Evolutionary conservation across 2,113 vertebrate species (phyloP).

Genomic region (Salminus brasiliensis): DNA sequence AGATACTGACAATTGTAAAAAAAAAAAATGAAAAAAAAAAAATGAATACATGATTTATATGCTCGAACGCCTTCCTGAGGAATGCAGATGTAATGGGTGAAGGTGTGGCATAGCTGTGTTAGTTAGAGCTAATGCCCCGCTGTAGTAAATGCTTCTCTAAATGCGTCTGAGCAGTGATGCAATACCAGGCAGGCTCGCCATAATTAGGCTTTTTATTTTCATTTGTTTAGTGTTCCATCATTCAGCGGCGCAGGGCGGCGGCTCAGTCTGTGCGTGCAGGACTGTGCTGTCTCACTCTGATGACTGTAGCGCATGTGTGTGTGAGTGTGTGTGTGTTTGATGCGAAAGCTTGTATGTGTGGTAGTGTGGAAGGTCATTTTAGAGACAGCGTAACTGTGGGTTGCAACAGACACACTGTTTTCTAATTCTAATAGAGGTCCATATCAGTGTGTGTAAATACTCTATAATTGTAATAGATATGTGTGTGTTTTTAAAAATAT

Average conservation of each 20-base stretch:
- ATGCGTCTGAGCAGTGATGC: constrained; percentile 54
- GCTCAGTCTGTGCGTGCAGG: constrained; percentile 23
- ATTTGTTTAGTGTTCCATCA: constrained; percentile 62
- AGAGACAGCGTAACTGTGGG: neutral
- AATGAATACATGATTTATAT: neutral
- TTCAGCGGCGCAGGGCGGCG: constrained; percentile 29
- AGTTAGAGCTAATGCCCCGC: constrained; percentile 42
- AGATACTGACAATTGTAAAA: no score
- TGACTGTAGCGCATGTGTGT: constrained; percentile 23
- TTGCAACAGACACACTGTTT: no score
- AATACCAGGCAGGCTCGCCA: constrained; percentile 48
- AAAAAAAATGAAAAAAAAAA: no score
- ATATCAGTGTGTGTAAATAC: no score
- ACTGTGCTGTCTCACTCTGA: constrained; percentile 26
- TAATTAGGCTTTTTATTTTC: constrained; percentile 63
- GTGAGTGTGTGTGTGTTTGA: constrained; percentile 34
- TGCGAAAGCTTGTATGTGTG: neutral
- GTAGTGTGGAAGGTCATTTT: no score
- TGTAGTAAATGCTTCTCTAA: constrained; percentile 54
- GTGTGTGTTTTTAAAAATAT: no score
- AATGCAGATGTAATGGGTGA: constrained; percentile 41
- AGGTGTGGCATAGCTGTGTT: constrained; percentile 27
- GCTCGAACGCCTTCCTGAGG: neutral
- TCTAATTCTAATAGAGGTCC: no score
- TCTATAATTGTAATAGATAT: no score